Percentiles rank a stretch among this genome's conserved stretches.
These are phyloP conservation scores for Euleptes europaea DNA, from an alignment of 2,113 vertebrate genomes.

Conservation along the genomic window DNA sequence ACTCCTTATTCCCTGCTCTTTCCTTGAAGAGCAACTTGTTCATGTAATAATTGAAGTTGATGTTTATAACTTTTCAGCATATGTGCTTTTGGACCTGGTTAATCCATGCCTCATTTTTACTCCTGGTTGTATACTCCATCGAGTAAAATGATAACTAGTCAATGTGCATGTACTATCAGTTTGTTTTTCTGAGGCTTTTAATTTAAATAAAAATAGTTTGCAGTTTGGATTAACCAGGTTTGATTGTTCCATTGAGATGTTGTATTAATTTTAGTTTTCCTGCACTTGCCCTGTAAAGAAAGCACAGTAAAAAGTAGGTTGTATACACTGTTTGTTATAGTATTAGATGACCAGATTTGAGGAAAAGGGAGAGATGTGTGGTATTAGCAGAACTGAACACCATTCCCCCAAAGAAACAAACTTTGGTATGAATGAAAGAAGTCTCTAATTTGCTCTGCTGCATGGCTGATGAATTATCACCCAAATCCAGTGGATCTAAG, in stretches of 20 bases:
- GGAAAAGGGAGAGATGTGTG: not conserved
- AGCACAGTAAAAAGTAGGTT: not conserved
- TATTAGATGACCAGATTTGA: constrained; percentile 11
- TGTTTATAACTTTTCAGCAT: constrained; percentile 66
- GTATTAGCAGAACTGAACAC: not conserved
- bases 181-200: constrained; percentile 82
- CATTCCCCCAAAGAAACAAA: not conserved
- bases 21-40: constrained; percentile 65
- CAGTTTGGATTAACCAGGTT: constrained; percentile 79
- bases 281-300: not conserved
- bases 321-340: not conserved
- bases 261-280: constrained; percentile 48
- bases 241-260: constrained; percentile 69
- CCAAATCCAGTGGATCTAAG: not conserved
- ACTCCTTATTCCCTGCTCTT: constrained; percentile 56
- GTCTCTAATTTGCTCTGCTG: not conserved
- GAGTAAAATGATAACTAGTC: constrained; percentile 75
- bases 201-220: constrained; percentile 85
- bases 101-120: constrained; percentile 74
- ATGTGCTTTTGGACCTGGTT: constrained; percentile 75
- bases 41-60: constrained; percentile 69
- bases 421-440: not conserved
- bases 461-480: not conserved
- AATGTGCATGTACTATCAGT: constrained; percentile 79
- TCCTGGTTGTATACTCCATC: constrained; percentile 72